Base-by-base conservation (phyloP, 2,888 invertebrate species). In the Lasius platythorax region DNA sequence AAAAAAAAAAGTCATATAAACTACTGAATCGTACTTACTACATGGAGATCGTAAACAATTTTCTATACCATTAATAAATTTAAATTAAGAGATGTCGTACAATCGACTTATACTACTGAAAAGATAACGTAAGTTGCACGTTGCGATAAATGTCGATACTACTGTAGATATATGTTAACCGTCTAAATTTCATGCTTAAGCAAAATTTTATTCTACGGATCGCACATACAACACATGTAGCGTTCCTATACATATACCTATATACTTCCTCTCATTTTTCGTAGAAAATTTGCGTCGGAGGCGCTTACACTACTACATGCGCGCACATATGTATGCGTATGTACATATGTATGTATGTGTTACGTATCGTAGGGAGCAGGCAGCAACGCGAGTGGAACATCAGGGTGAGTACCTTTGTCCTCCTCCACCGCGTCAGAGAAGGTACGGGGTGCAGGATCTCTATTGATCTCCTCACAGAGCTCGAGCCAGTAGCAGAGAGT, bases 391-490 rank as follows among this genome's bases (percentile, higher is more conserved):
- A 91, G 85, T 87, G 90, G 90, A 92, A 90, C 88, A 90, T 89
- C 92, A 87, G 90, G 84, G 86, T 83, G 87, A 90, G 91, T 89
- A 91, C 89, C 88, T 91, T 92, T 92, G 92, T 91, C 91, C 91
- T 91, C 87, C 89, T 88, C 87, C 86, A 84, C 85, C 87, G 82
- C 82, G 90, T 90, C 85, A 87, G 87, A 81, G 86, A 88, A 88
- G 89, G 88, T 85, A 90, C 87, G 85, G 90, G 89, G 90, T 87
- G 90, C 87, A 91, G 91, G 91, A 93, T 93, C 92, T 91, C 93
- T 92, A 93, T 93, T 93, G 93, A 93, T 93, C 93, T 92, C 87
- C 92, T 91, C 88, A 87, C 85, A 91, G 89, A 90, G 89, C 89
- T 87, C 85, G 88, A 87, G 87, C 91, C 86, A 84, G 89, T 88